Evolutionary conservation across 2,797 vertebrate genomes (phyloP).

Genomic region (Mallotus villosus): DNA sequence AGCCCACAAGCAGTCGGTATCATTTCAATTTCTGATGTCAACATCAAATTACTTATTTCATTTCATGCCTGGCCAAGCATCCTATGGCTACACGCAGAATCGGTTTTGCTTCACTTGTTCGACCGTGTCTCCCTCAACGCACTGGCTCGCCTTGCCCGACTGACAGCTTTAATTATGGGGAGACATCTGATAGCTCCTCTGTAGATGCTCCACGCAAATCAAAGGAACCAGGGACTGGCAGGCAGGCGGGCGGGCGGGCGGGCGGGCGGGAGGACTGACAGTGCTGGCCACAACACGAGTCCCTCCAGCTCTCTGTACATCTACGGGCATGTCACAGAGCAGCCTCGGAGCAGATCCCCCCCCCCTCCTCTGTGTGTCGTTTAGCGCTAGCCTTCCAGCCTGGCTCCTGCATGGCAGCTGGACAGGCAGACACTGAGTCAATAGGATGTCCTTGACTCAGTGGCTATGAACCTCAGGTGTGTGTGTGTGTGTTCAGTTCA

Average conservation of each 20-base stretch:
- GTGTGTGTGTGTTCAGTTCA: slow-evolving; percentile 11
- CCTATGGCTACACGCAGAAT: slow-evolving; percentile 91
- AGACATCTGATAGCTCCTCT: slow-evolving; percentile 90
- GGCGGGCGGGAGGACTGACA: slow-evolving; percentile 25
- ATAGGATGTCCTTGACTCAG: slow-evolving; percentile 42
- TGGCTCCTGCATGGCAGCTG: slow-evolving; percentile 38
- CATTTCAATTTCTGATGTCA: slow-evolving; percentile 98
- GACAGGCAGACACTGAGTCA: slow-evolving; percentile 28
- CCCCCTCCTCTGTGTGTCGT: slow-evolving; percentile 28
- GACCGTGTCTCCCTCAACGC: slow-evolving; percentile 86
- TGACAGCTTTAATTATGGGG: slow-evolving; percentile 97
- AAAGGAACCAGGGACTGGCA: slow-evolving; percentile 32
- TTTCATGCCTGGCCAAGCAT: slow-evolving; percentile 98
- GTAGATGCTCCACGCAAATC: slow-evolving; percentile 77
- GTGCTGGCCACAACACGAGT: slow-evolving; percentile 15
- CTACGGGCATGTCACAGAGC: slow-evolving; percentile 49
- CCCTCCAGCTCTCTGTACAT: slow-evolving; percentile 52
- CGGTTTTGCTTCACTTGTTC: slow-evolving; percentile 93
- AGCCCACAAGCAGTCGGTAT: slow-evolving; percentile 89
- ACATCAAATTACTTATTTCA: slow-evolving; percentile 99
- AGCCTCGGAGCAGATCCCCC: slow-evolving; percentile 26
- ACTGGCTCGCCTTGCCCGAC: slow-evolving; percentile 87
- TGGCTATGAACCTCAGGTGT: slow-evolving; percentile 31
- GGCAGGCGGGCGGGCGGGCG: background rate
- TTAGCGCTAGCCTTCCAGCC: slow-evolving; percentile 33